Conservation (phyloP, 2,113 vertebrate species). For the Porphyrio hochstetteri region DNA sequence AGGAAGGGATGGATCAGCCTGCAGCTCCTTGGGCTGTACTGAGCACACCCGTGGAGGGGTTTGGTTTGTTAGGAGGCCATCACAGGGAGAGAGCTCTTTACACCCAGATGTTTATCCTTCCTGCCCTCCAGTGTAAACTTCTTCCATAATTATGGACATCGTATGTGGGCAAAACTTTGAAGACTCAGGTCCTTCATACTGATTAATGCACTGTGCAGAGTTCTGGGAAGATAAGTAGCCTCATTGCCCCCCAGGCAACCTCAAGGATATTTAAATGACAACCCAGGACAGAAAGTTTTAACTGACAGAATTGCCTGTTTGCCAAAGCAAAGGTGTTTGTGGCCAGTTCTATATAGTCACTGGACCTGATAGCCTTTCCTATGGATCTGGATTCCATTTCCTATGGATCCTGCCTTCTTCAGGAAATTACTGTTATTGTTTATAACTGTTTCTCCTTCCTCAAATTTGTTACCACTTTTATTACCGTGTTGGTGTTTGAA, state of each 20-base stretch:
- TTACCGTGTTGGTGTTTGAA: background rate
- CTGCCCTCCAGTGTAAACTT: background rate
- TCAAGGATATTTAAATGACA: background rate
- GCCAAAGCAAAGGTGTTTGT: background rate
- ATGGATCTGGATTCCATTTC: no score
- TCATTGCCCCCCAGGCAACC: background rate
- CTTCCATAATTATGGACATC: background rate
- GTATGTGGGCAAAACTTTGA: background rate
- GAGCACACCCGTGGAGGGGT: background rate
- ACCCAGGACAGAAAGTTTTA: background rate
- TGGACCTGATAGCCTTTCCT: background rate
- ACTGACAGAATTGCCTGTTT: background rate
- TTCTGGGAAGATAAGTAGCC: background rate
- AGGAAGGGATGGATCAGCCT: background rate
- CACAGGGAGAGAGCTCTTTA: background rate
- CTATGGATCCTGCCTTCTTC: background rate
- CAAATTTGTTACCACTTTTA: background rate
- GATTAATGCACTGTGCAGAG: background rate
- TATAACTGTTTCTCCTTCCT: background rate
- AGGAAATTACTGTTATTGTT: background rate
- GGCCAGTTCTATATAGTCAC: no score
- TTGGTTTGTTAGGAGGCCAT: background rate
- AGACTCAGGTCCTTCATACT: background rate
- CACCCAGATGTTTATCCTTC: background rate
- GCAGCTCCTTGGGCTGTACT: rapidly evolving